Conservation (phyloP, 37 sponge, comb jelly and placozoan genomes). For the Cliona cf. orientalis region DNA sequence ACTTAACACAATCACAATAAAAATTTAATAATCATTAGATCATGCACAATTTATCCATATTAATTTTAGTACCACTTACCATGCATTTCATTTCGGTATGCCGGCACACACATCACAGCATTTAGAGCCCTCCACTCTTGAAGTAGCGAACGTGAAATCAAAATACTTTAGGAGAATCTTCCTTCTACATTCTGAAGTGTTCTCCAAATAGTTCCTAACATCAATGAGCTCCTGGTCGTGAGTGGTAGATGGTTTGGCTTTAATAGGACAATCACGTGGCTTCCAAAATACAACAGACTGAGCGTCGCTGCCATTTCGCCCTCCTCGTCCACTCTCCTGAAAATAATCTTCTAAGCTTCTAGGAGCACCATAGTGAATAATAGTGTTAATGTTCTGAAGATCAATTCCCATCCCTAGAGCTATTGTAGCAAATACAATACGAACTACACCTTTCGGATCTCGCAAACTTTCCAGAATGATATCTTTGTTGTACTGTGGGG, state of each 20-base stretch:
- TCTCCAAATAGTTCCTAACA: constrained; percentile 37
- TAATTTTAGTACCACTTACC: too few relatives aligned
- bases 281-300: constrained; percentile 50
- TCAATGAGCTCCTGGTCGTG: neutral
- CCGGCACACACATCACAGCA: too few relatives aligned
- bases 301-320: constrained; percentile 29
- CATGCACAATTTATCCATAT: too few relatives aligned
- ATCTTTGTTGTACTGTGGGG: constrained; percentile 39
- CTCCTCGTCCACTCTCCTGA: constrained; percentile 32
- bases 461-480: constrained; percentile 35
- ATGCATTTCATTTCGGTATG: too few relatives aligned
- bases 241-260: neutral
- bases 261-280: constrained; percentile 25
- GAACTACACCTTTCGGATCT: constrained; percentile 36
- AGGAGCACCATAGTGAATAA: constrained; percentile 61
- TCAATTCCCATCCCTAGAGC: constrained; percentile 67
- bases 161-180: constrained; percentile 36
- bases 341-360: constrained; percentile 45
- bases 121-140: too few relatives aligned
- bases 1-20: too few relatives aligned
- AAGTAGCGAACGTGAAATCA: too few relatives aligned
- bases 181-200: constrained; percentile 3
- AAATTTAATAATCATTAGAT: too few relatives aligned
- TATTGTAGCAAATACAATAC: constrained; percentile 65
- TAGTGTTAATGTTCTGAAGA: constrained; percentile 16